Conservation (phyloP, 2,113 vertebrate species). For the Grallaria varia region DNA sequence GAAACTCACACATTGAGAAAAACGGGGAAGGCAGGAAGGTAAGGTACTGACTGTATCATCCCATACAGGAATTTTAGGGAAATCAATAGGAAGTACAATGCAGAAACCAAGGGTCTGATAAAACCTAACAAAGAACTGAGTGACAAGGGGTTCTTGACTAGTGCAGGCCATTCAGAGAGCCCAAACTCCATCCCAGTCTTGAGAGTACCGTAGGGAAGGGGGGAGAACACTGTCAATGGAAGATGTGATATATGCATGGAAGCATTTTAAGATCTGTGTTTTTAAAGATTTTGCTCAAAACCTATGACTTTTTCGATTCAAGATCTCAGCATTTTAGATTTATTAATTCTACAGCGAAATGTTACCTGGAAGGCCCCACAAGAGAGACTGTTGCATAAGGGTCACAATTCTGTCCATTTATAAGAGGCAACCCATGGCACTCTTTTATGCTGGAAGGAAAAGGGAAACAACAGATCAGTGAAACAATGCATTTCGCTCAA, state of each 20-base stretch:
- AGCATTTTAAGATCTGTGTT: background rate
- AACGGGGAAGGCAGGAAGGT: background rate
- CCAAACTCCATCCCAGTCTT: background rate
- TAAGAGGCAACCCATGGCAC: slow-evolving; percentile 92
- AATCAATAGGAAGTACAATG: background rate
- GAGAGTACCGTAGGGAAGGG: background rate
- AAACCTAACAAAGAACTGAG: background rate
- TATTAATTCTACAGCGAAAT: background rate
- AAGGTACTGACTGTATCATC: background rate
- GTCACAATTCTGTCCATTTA: slow-evolving; percentile 96
- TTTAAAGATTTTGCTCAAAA: background rate
- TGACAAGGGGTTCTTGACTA: background rate
- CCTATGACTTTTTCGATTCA: background rate
- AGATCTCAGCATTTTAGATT: background rate
- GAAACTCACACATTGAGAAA: background rate
- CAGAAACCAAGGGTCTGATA: background rate
- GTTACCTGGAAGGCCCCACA: slow-evolving; percentile 92
- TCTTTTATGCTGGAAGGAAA: slow-evolving; percentile 85
- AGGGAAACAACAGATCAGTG: background rate
- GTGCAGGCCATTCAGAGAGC: background rate
- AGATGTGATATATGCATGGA: accelerated
- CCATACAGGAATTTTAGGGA: background rate
- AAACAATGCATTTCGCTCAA: background rate
- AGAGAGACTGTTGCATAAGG: slow-evolving; percentile 93
- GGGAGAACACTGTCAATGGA: background rate